phyloP scores from a whole-genome alignment of 92 coral and sea anemone genomes.

The Phymanthus crucifer region DNA sequence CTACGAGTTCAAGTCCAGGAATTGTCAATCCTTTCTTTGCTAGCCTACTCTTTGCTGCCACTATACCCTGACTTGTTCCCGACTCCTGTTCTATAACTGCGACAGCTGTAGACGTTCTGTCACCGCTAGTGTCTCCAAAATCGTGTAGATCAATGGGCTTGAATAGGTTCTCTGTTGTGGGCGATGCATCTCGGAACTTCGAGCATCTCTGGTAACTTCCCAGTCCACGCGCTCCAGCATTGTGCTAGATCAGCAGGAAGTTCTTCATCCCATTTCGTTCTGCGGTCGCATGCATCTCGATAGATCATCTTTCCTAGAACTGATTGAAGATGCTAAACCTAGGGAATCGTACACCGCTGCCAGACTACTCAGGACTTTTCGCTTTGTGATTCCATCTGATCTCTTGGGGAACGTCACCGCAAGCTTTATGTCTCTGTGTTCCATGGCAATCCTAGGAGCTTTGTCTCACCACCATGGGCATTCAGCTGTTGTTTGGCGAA shows the following conservation, averaged over 20 bases:
- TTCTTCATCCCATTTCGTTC: conserved; percentile 3
- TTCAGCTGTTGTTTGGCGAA: conserved; percentile 46
- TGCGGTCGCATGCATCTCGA: conserved; percentile 11
- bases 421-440: conserved; percentile 35
- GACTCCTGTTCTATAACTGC: conserved; percentile 5
- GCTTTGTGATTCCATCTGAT: conserved; percentile 31
- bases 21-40: background rate
- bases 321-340: conserved; percentile 34
- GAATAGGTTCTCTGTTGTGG: conserved; percentile 1
- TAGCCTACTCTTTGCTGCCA: background rate
- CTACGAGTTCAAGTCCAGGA: background rate
- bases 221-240: background rate
- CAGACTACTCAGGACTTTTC: conserved; percentile 44
- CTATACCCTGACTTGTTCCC: background rate
- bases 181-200: conserved; percentile 18
- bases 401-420: conserved; percentile 32
- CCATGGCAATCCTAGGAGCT: conserved; percentile 49
- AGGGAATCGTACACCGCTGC: conserved; percentile 57
- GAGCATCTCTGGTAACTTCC: background rate
- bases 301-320: background rate
- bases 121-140: conserved; percentile 10
- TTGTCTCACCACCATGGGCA: conserved; percentile 31
- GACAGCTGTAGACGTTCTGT: conserved; percentile 15
- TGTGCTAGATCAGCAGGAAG: conserved; percentile 5
- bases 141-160: conserved; percentile 20